Evolutionary conservation across 2,888 invertebrate species (phyloP).

Genomic region (Tachina fera): DNA sequence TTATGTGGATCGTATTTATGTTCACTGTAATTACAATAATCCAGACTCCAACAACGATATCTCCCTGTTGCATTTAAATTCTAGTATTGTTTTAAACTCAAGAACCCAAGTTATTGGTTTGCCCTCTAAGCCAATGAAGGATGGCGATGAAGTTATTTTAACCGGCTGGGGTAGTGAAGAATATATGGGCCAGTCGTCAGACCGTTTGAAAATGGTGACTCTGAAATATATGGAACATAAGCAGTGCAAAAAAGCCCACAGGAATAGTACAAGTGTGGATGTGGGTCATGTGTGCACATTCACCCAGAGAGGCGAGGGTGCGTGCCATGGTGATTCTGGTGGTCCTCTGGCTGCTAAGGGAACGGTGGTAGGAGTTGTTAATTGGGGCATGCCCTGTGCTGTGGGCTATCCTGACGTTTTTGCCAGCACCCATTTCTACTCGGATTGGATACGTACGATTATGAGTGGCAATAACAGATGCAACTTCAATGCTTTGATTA

Average conservation of each 20-base stretch:
- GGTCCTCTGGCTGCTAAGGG: conserved; percentile 77
- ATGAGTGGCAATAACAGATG: conserved; percentile 69
- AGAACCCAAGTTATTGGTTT: conserved; percentile 84
- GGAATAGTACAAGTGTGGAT: conserved; percentile 83
- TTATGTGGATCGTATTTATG: conserved; percentile 73
- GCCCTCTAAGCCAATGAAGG: conserved; percentile 84
- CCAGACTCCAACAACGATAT: conserved; percentile 85
- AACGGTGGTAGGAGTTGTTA: conserved; percentile 78
- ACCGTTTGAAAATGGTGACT: conserved; percentile 84
- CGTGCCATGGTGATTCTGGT: conserved; percentile 79
- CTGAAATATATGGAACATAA: conserved; percentile 84
- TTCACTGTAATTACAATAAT: conserved; percentile 77
- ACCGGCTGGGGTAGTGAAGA: conserved; percentile 86
- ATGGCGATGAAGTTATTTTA: conserved; percentile 84
- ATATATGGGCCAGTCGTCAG: conserved; percentile 83
- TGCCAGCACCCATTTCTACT: conserved; percentile 75
- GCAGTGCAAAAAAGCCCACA: conserved; percentile 80
- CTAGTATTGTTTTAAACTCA: conserved; percentile 84
- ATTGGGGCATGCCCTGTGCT: conserved; percentile 81
- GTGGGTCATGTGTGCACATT: conserved; percentile 85
- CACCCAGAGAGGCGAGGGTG: conserved; percentile 84
- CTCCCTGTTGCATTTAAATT: conserved; percentile 85
- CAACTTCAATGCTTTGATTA: background rate
- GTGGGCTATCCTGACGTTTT: conserved; percentile 78
- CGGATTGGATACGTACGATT: conserved; percentile 77